These are phyloP conservation scores for Sphyrna mokarran DNA, from an alignment of 2,113 vertebrate species.

Conservation along the genomic window DNA sequence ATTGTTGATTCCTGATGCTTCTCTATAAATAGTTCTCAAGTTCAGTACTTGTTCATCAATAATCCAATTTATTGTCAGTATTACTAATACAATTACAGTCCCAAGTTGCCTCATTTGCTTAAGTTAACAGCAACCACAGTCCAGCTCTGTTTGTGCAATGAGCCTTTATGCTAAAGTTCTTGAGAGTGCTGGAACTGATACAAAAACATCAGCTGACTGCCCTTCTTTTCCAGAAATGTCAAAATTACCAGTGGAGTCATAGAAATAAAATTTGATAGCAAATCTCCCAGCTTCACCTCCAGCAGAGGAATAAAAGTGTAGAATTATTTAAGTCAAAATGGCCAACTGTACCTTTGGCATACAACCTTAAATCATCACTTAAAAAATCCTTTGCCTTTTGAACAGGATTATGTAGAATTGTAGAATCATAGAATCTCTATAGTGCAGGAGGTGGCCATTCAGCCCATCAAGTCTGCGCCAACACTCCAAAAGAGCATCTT, in stretches of 20 bases:
- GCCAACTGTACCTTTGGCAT: background rate
- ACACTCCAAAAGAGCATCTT: too few relatives aligned
- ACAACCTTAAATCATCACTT: background rate
- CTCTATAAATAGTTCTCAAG: background rate
- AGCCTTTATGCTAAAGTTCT: background rate
- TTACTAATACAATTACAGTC: background rate
- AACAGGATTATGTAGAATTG: background rate
- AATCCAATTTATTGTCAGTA: background rate
- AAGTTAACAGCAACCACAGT: background rate
- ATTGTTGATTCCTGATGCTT: background rate
- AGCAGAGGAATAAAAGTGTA: background rate
- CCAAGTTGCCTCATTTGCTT: background rate
- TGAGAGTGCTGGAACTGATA: background rate
- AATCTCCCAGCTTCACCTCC: background rate
- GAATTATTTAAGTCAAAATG: conserved; percentile 6
- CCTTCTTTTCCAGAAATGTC: background rate
- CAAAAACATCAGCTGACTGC: background rate
- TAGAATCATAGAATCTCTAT: too few relatives aligned
- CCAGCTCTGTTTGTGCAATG: background rate
- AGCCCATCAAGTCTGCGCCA: too few relatives aligned
- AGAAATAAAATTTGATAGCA: background rate
- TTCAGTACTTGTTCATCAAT: background rate
- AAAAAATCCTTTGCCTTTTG: background rate
- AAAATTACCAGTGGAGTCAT: background rate
- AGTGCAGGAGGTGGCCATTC: too few relatives aligned